Base-by-base conservation (phyloP, 2,113 vertebrate species). In the Cololabis saira region DNA sequence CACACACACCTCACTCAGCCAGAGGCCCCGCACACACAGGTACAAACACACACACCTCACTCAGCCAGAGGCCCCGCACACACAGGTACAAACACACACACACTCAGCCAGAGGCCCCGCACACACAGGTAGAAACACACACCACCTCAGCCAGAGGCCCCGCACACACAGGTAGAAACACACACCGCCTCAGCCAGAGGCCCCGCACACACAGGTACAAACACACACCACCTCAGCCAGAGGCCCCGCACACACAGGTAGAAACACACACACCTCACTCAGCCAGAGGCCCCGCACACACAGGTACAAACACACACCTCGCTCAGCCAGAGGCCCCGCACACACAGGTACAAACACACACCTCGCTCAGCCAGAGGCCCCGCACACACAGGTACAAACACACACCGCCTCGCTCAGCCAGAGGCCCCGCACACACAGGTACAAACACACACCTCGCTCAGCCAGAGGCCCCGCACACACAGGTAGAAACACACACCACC, bases 221-320 rank as follows among this genome's bases (percentile, higher is more conserved):
- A n/a, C n/a, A n/a, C n/a, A n/a, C n/a, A n/a, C n/a, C n/a, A n/a
- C n/a, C n/a, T n/a, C n/a, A n/a, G n/a, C n/a, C n/a, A n/a, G n/a
- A n/a, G n/a, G n/a, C n/a, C n/a, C n/a, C n/a, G n/a, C n/a, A 99
- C 98, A 78, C 97, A 99, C 95, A 99, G 98, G 97, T 99, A 93
- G 21, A 37, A 42, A 15, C 8, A 15, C 19, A 50, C n/a, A n/a
- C n/a, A n/a, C n/a, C n/a, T n/a, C n/a, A n/a, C n/a, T n/a, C n/a
- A n/a, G n/a, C n/a, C n/a, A n/a, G n/a, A n/a, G n/a, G 98, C 84
- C 98, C 97, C 0, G 96, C 95, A 71, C 95, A 97, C 90, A 99
- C 96, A n/a, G n/a, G n/a, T n/a, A n/a, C n/a, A n/a, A n/a, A n/a
- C n/a, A n/a, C n/a, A n/a, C 0, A 97, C 98, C 41, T 99, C 97